Evolutionary conservation across 2,797 vertebrate genomes (phyloP).

Genomic region (Manis javanica): DNA sequence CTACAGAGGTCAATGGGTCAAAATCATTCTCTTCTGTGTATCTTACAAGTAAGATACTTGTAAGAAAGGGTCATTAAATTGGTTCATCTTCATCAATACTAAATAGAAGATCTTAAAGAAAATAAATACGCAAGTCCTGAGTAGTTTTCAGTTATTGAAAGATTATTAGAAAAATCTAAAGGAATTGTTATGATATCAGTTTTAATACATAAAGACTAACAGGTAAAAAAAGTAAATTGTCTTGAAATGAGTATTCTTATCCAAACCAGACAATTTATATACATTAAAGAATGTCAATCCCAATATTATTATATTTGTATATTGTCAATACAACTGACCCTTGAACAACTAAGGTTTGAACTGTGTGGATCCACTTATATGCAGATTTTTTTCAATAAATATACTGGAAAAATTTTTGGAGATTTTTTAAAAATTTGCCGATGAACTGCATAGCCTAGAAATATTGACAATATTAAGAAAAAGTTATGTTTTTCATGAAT

Average conservation of each 20-base stretch:
- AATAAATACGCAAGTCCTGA: neutral
- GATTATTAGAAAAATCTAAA: conserved; percentile 12
- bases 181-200: conserved; percentile 39
- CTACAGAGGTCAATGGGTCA: neutral
- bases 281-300: neutral
- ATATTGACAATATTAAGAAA: no score
- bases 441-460: no score
- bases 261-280: neutral
- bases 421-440: no score
- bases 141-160: conserved; percentile 40
- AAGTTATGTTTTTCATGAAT: no score
- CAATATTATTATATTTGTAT: neutral
- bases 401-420: no score
- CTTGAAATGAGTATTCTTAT: neutral
- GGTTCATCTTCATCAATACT: neutral
- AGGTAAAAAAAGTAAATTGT: conserved; percentile 51
- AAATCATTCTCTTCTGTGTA: neutral
- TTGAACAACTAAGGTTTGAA: no score
- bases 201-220: conserved; percentile 25
- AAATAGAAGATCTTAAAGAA: neutral
- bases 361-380: no score
- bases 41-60: neutral
- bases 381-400: no score
- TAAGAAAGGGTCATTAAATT: neutral
- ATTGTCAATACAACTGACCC: no score